Percentiles rank a stretch among this genome's conserved stretches.
Conservation (phyloP, 2,113 vertebrate genomes). For the Tricholaema leucomelas region DNA sequence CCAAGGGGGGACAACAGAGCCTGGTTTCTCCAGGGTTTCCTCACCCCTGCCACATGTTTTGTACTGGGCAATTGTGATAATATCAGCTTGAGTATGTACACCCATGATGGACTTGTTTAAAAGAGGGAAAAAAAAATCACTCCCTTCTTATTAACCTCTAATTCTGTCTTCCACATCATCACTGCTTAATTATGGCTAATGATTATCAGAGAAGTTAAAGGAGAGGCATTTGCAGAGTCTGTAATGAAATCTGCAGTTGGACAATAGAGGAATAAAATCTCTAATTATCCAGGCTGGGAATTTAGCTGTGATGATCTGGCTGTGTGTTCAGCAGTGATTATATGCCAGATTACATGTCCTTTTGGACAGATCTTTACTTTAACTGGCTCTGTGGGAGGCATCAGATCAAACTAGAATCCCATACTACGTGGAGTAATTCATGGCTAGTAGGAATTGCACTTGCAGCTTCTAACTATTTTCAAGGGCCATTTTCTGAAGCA, state of each 20-base stretch:
- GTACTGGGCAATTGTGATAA: background rate
- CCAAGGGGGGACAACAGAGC: background rate
- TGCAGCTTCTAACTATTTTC: background rate
- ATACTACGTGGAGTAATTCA: background rate
- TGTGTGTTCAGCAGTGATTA: background rate
- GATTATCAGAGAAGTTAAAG: slow-evolving; percentile 4
- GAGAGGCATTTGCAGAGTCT: background rate
- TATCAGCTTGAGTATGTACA: background rate
- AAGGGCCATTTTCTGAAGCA: background rate
- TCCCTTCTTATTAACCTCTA: background rate
- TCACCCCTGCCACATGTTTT: background rate
- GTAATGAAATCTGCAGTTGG: slow-evolving; percentile 40
- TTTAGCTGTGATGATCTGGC: background rate
- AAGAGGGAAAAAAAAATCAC: background rate
- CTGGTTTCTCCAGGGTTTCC: background rate
- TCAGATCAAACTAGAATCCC: background rate
- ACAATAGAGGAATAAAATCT: slow-evolving; percentile 3
- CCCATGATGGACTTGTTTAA: background rate
- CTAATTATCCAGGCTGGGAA: slow-evolving; percentile 9
- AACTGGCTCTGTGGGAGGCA: background rate
- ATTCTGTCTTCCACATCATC: background rate
- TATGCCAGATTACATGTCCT: slow-evolving; percentile 1
- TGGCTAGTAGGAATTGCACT: background rate
- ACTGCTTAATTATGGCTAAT: slow-evolving; percentile 5
- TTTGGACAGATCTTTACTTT: slow-evolving; percentile 22